These are phyloP conservation scores for Nesidiocoris tenuis DNA, from an alignment of 2,888 invertebrate species.

Conservation along the genomic window DNA sequence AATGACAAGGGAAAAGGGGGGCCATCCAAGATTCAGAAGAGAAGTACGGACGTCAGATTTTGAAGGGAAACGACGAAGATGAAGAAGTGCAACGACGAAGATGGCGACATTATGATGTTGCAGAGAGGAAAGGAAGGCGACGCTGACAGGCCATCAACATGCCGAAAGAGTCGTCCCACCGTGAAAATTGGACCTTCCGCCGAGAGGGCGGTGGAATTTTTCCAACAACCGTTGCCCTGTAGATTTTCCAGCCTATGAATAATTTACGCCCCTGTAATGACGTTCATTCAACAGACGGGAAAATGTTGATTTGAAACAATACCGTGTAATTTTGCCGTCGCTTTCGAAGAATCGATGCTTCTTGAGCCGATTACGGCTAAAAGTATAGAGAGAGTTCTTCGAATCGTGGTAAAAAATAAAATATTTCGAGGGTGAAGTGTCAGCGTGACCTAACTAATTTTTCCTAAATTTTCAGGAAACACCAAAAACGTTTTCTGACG, in stretches of 20 bases:
- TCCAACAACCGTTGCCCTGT: not conserved
- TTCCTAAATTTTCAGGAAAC: too few species aligned
- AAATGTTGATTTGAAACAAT: not conserved
- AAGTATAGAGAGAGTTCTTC: too few species aligned
- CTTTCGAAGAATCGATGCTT: not conserved
- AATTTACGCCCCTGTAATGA: not conserved
- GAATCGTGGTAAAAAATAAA: too few species aligned
- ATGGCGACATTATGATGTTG: too few species aligned
- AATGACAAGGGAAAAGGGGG: constrained; percentile 23
- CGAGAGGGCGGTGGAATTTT: not conserved
- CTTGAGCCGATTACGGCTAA: not conserved
- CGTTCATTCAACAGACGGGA: not conserved
- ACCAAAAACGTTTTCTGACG: too few species aligned
- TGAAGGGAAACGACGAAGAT: not conserved
- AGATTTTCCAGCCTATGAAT: not conserved
- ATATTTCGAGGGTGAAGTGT: too few species aligned
- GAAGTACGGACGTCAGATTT: constrained; percentile 13
- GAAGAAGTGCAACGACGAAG: not conserved
- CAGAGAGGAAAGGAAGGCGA: too few species aligned
- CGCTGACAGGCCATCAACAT: not conserved
- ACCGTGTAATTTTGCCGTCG: not conserved
- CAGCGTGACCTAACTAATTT: too few species aligned
- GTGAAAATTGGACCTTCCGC: not conserved
- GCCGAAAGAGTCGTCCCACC: not conserved
- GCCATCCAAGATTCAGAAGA: not conserved